Base-by-base conservation (phyloP, 2,888 invertebrate genomes). In the Polyommatus icarus region DNA sequence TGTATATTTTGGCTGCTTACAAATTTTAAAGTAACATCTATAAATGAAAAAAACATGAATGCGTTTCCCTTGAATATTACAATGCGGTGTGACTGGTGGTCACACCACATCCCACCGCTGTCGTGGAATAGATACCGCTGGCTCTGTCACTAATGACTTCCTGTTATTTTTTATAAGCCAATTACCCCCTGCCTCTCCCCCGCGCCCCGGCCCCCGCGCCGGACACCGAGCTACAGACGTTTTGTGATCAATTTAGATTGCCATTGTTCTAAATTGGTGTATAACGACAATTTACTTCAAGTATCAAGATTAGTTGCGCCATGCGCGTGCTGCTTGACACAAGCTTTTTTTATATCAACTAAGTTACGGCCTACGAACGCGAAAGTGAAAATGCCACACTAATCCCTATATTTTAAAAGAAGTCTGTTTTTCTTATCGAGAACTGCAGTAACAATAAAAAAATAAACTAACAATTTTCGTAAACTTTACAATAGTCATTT, bases 61-160 rank as follows among this genome's bases (percentile, higher is more conserved):
- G 40, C 40, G 10, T 40, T 10, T 10, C 10, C 46, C 46, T 46
- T 46, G 12, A 54, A 29, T 32, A 76, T 29, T 76, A 29, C 75
- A 50, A 6, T 59, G 77, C 88, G 86, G 91, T 93, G 91, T 91
- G 81, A 91, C 78, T 81, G 76, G 57, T 78, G 50, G 79, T 84
- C 81, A 80, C 78, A 82, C 83, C 83, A 82, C 81, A 83, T 84
- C 81, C 84, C 85, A 85, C 85, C 84, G 84, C 87, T 88, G 87
- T 88, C 86, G 88, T 91, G 88, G 89, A 91, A 92, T 91, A 90
- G 91, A 90, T 87, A 88, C 91, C 86, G 87, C 87, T 89, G 88
- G 88, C 87, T 91, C 89, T 85, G 87, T 90, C 89, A 89, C 91
- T 93, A 93, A 93, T 90, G 92, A 93, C 91, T 93, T 93, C 93